Evolutionary conservation across 2,797 vertebrate genomes (phyloP), one percentile per base, ranked within the genome.

Genomic region (Toxotes lorentzi): DNA sequence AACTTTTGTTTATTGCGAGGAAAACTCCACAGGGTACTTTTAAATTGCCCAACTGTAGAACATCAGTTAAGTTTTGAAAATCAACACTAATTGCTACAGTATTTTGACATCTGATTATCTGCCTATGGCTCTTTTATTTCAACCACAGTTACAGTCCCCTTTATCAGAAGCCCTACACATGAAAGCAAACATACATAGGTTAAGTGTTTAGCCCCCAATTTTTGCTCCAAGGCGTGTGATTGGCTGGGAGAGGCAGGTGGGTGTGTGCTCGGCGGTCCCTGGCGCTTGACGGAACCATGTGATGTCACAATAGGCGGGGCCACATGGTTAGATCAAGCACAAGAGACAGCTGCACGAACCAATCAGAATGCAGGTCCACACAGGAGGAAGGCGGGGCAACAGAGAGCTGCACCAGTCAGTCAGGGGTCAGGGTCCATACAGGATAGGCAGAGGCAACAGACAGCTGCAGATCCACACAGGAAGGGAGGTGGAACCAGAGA

Each of bases 241-340:
- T 86, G 91, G 93, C 88, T 91, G 89, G 92, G 92, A 92, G 91
- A 90, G 88, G 91, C 89, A 91, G 91, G 92, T 88, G 92, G 91
- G 91, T 43, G 90, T 96, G 96, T 97, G 95, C 96, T 92, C 88
- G 94, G 96, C 98, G 97, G 97, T 98, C 98, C 98, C 97, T 98
- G 98, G 98, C 98, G 98, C 98, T 99, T 99, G 98, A 99, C 97
- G 96, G 98, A 99, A 99, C 98, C 98, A 99, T 99, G 98, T 99
- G 98, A 97, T 95, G 96, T 97, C 97, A 97, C 96, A 96, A 96
- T 95, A 96, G 96, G 97, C 96, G 95, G 95, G 96, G 98, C 97
- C 98, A 99, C 98, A 99, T 99, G 98, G 98, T 99, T 99, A 99
- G 98, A 99, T 99, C 98, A 99, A 99, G 98, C 98, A 99, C 98